phyloP scores from a whole-genome alignment of 2,888 invertebrate genomes.

The Napeogenes sylphis region DNA sequence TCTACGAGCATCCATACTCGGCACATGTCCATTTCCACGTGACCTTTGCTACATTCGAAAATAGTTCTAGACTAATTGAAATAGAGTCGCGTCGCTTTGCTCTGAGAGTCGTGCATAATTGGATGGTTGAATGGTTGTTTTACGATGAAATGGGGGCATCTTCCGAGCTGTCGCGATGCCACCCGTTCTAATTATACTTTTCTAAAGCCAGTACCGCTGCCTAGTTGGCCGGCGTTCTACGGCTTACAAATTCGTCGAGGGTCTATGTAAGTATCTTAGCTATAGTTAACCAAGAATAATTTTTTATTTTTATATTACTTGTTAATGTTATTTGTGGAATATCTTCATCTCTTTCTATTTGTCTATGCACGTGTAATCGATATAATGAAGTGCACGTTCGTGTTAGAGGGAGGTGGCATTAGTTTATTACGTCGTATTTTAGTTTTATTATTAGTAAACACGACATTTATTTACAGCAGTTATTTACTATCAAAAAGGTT shows the following conservation, averaged over 20 bases:
- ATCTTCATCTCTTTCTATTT: conserved; percentile 25
- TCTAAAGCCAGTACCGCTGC: conserved; percentile 42
- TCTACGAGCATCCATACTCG: conserved; percentile 25
- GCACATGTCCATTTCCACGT: conserved; percentile 30
- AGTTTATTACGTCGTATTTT: conserved; percentile 11
- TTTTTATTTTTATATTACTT: conserved; percentile 10
- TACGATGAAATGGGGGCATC: conserved; percentile 53
- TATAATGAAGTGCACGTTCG: conserved; percentile 23
- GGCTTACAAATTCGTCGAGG: conserved; percentile 23
- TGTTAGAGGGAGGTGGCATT: conserved; percentile 21
- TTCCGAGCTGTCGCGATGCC: conserved; percentile 52
- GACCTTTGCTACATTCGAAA: conserved; percentile 27
- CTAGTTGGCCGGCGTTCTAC: conserved; percentile 34
- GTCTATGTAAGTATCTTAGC: conserved; percentile 26
- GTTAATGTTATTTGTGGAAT: conserved; percentile 12
- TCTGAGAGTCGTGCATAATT: conserved; percentile 32
- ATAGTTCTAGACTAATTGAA: conserved; percentile 27
- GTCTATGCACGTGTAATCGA: conserved; percentile 22
- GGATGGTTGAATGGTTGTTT: conserved; percentile 37
- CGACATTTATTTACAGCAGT: not conserved
- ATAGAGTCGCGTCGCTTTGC: conserved; percentile 25
- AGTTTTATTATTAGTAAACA: conserved; percentile 5
- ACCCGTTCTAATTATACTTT: conserved; percentile 56
- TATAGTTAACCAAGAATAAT: conserved; percentile 11
- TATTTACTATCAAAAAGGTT: not conserved